These are phyloP conservation scores for Lycaon pictus DNA, from an alignment of 2,113 vertebrate genomes.

Conservation along the genomic window DNA sequence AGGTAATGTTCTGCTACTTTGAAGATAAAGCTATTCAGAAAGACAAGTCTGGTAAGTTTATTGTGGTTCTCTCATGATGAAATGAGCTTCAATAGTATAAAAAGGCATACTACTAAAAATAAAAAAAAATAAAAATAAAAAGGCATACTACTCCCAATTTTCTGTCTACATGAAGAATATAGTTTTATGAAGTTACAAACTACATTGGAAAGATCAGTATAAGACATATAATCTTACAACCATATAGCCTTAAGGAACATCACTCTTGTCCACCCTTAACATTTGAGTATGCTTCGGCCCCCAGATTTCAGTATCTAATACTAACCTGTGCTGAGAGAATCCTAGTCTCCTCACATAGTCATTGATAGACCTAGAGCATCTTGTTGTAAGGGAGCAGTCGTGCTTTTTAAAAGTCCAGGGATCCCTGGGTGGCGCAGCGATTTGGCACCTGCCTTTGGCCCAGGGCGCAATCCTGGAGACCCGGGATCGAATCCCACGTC, in stretches of 20 bases:
- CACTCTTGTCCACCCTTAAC: background rate
- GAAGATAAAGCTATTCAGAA: constrained; percentile 99
- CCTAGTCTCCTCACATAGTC: background rate
- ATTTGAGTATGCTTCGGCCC: background rate
- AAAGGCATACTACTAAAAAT: background rate
- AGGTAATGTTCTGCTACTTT: constrained; percentile 98
- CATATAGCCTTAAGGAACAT: background rate
- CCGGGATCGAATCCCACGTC: too few species aligned
- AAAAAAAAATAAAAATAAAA: too few species aligned
- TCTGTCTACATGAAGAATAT: background rate
- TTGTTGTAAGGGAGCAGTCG: background rate
- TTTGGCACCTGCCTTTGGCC: too few species aligned
- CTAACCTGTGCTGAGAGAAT: background rate
- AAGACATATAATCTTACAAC: background rate
- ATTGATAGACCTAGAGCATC: background rate
- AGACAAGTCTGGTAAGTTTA: constrained; percentile 95
- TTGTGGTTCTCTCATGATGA: background rate
- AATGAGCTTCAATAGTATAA: background rate
- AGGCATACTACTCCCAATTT: background rate
- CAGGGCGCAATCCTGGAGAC: too few species aligned
- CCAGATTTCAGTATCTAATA: background rate
- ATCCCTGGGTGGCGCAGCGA: too few species aligned
- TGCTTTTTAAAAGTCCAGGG: background rate
- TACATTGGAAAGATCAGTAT: background rate
- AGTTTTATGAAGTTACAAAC: background rate